Base-by-base conservation (phyloP, 2,113 vertebrate genomes). In the Oxygymnocypris stewartii region DNA sequence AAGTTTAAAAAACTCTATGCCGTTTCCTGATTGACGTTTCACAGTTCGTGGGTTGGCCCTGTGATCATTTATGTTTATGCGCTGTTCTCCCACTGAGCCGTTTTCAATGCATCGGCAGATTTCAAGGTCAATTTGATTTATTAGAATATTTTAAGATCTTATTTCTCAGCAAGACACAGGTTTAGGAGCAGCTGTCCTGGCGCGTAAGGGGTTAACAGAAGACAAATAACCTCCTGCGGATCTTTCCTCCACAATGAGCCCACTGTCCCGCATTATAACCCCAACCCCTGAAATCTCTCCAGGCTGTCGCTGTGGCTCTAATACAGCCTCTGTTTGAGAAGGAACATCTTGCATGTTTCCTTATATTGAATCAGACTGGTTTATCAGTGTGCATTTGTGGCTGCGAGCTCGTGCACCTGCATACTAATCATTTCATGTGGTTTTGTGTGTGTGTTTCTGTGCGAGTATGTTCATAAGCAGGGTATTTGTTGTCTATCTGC, bases 181-280 rank as follows among this genome's bases (percentile, higher is more conserved):
- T 20, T 65, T 59, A 76, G n/a, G 20, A 84, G 61, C 57, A 84
- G 82, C 79, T 87, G 23, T 82, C 44, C 11, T 13, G 51, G 14
- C 42, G 69, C n/a, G 73, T n/a, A 11, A 83, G n/a, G 88, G 83
- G 88, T 89, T 91, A 88, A 88, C 80, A 44, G 86, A 84, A 85
- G 86, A 83, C 81, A 83, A 71, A 37, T 84, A 81, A 87, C 51
- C 82, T 37, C 28, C 75, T 90, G 86, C 84, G 79, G 89, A 88
- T 90, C 86, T 87, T 86, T 82, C 76, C 65, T 86, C 47, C 87
- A 91, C 89, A 93, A 89, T 92, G 89, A 91, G 87, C 88, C 88
- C 90, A 91, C 88, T 92, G 89, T 91, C 90, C 84, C 82, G 87
- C 88, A 91, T 89, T 92, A 88, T 90, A 90, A 84, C 76, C 84